phyloP scores from a whole-genome alignment of 2,888 invertebrate species.

The Spodoptera littoralis region DNA sequence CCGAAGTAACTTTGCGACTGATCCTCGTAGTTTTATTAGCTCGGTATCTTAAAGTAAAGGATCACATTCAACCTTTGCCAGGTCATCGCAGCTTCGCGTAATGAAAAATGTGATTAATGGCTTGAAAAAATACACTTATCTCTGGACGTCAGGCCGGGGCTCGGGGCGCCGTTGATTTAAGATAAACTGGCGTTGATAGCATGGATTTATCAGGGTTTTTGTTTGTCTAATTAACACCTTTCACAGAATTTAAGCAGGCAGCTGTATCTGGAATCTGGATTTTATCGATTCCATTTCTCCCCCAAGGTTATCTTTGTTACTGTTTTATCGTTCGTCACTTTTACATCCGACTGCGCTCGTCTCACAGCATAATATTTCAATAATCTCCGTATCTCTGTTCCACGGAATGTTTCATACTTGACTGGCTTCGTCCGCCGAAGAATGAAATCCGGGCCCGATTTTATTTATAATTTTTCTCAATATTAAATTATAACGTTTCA shows the following conservation, averaged over 20 bases:
- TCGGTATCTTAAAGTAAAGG: constrained; percentile 25
- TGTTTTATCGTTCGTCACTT: constrained; percentile 25
- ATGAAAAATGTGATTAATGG: constrained; percentile 60
- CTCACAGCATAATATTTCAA: constrained; percentile 23
- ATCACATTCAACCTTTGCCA: constrained; percentile 41
- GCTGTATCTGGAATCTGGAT: not conserved
- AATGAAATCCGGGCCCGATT: constrained; percentile 23
- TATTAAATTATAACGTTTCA: constrained; percentile 57
- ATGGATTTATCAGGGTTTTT: constrained; percentile 28
- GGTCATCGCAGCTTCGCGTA: constrained; percentile 47
- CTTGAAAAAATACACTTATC: constrained; percentile 56
- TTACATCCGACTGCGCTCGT: constrained; percentile 21
- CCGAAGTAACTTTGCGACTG: constrained; percentile 12
- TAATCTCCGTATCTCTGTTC: constrained; percentile 24
- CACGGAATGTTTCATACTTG: constrained; percentile 40
- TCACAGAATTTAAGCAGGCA: constrained; percentile 23
- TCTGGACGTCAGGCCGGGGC: constrained; percentile 37
- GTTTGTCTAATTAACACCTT: constrained; percentile 34
- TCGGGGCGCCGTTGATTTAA: constrained; percentile 30
- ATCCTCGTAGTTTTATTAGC: constrained; percentile 21
- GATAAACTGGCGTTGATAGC: constrained; percentile 39
- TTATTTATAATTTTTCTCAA: constrained; percentile 45
- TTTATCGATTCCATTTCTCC: constrained; percentile 18
- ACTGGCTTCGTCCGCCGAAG: constrained; percentile 24
- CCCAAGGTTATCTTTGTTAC: not conserved